phyloP scores from a whole-genome alignment of 2,113 vertebrate species.

The Anguilla japonica region DNA sequence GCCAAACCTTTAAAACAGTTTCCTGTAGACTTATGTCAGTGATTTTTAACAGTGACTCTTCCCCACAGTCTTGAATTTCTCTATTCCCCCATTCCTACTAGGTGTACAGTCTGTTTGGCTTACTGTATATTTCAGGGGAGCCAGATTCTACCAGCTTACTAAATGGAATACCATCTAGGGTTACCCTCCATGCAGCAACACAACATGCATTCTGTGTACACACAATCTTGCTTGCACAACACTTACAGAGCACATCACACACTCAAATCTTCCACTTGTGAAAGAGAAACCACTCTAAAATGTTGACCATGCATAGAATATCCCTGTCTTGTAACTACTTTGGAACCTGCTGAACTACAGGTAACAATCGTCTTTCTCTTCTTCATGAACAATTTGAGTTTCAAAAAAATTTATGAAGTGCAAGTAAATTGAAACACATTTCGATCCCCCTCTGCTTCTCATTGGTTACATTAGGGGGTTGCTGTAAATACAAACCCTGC shows the following conservation, averaged over 20 bases:
- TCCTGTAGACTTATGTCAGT: not conserved
- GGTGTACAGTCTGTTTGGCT: not conserved
- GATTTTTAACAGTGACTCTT: not conserved
- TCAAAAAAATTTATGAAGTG: not conserved
- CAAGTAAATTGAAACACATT: not conserved
- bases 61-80: not conserved
- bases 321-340: not conserved
- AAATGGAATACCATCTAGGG: not conserved
- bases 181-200: constrained; percentile 23
- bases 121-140: not conserved
- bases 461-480: not conserved
- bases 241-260: constrained; percentile 15
- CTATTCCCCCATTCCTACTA: not conserved
- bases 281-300: constrained; percentile 14
- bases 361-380: too few relatives aligned
- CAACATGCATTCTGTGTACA: constrained; percentile 22
- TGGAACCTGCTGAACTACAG: too few relatives aligned
- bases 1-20: not conserved
- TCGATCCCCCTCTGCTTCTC: not conserved
- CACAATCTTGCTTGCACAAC: constrained; percentile 5
- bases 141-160: not conserved
- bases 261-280: not conserved
- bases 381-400: not conserved
- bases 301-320: constrained; percentile 9
- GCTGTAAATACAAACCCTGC: not conserved